Conservation (phyloP, 1,140 invertebrate species). For the Trinorchestia longiramus region DNA sequence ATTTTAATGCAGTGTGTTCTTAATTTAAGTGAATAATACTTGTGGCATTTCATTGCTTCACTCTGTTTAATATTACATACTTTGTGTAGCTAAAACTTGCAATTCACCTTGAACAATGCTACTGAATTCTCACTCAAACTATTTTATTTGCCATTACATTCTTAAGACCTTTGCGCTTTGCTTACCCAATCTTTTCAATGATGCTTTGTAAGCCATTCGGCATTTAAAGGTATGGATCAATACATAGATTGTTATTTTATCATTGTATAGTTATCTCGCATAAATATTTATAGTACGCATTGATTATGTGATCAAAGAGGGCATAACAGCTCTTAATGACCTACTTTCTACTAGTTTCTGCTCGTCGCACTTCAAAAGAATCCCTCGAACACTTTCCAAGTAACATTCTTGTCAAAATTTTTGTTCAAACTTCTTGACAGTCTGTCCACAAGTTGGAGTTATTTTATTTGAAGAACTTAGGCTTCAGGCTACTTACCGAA, state of each 20-base stretch:
- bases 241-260: too few relatives aligned
- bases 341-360: background rate
- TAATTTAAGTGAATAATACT: too few relatives aligned
- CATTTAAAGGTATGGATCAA: too few relatives aligned
- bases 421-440: background rate
- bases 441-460: background rate
- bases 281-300: background rate
- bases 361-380: background rate
- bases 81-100: too few relatives aligned
- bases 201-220: too few relatives aligned
- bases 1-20: too few relatives aligned
- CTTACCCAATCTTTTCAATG: too few relatives aligned
- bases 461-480: background rate
- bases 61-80: background rate
- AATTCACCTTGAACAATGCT: too few relatives aligned
- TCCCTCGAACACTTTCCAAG: background rate
- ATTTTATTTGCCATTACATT: too few relatives aligned
- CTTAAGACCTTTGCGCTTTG: too few relatives aligned
- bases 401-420: background rate
- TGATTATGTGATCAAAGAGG: background rate
- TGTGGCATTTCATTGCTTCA: too few relatives aligned
- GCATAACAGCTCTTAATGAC: background rate
- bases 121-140: too few relatives aligned
- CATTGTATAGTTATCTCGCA: background rate
- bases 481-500: background rate